Conservation (phyloP, 2,888 invertebrate species). For the Ectropis crepuscularia region DNA sequence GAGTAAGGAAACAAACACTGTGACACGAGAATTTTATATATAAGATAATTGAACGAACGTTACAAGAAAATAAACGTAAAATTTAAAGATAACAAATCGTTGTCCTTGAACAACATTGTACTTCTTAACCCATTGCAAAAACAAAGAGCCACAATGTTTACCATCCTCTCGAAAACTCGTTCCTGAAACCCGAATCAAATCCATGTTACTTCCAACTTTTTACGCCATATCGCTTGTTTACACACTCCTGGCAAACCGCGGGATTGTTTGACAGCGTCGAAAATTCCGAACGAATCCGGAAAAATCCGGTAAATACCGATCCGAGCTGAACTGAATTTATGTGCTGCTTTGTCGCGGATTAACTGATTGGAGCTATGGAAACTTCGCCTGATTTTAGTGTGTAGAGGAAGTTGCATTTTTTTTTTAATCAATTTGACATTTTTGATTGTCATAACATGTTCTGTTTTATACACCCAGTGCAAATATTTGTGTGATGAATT, state of each 20-base stretch:
- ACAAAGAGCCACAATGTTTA: constrained; percentile 15
- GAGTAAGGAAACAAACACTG: too few species aligned
- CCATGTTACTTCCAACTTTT: constrained; percentile 38
- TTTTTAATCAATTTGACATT: too few species aligned
- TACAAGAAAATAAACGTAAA: too few species aligned
- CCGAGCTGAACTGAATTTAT: constrained; percentile 43
- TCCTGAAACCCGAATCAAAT: constrained; percentile 35
- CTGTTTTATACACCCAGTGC: too few species aligned
- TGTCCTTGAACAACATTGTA: background rate
- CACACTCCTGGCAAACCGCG: constrained; percentile 34
- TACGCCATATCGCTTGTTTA: constrained; percentile 40
- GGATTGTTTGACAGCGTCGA: constrained; percentile 35
- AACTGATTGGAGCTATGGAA: constrained; percentile 29
- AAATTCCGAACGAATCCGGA: constrained; percentile 28
- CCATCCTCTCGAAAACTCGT: constrained; percentile 33
- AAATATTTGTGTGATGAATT: too few species aligned
- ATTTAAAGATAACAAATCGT: background rate
- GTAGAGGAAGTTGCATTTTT: too few species aligned
- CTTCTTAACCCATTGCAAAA: background rate
- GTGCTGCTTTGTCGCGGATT: constrained; percentile 39
- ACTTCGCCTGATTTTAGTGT: background rate
- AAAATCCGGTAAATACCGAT: constrained; percentile 33
- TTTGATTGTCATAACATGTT: too few species aligned
- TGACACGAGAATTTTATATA: too few species aligned
- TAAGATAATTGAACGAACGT: too few species aligned